Conservation (phyloP, 2,888 invertebrate species). For the Xiphydria camelus region DNA sequence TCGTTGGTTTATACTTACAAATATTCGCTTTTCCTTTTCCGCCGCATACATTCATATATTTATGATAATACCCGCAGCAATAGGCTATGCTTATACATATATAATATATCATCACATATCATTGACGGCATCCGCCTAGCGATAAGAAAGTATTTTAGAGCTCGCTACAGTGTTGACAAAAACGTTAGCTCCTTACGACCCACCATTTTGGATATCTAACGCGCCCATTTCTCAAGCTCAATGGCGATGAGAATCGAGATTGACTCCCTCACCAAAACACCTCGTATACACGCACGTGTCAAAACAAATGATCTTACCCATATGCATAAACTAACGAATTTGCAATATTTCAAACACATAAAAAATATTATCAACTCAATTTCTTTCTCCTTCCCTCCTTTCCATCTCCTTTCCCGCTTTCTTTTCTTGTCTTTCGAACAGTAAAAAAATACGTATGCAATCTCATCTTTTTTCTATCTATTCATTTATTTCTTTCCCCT, state of each 20-base stretch:
- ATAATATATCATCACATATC: conserved; percentile 37
- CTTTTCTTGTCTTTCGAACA: background rate
- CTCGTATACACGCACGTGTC: too few species aligned
- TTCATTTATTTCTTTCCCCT: background rate
- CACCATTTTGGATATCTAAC: background rate
- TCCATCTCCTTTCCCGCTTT: background rate
- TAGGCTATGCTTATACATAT: conserved; percentile 46
- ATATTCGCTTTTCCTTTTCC: conserved; percentile 52
- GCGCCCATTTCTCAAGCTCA: background rate
- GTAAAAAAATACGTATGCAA: background rate
- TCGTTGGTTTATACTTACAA: conserved; percentile 55
- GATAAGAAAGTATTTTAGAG: conserved; percentile 35
- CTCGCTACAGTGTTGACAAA: background rate
- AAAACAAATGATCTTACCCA: too few species aligned
- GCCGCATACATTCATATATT: too few species aligned
- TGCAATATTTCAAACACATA: too few species aligned
- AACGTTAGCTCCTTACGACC: background rate
- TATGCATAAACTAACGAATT: too few species aligned
- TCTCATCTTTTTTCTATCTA: background rate
- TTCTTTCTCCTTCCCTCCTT: background rate
- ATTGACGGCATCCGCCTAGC: conserved; percentile 52
- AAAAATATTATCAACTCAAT: too few species aligned
- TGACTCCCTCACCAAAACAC: background rate
- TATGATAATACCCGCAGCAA: conserved; percentile 47
- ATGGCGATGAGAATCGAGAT: background rate